A percentile compares a stretch with the other conserved stretches of the same genome.
Conservation (phyloP, 2,113 vertebrate species). For the Ailuropoda melanoleuca region DNA sequence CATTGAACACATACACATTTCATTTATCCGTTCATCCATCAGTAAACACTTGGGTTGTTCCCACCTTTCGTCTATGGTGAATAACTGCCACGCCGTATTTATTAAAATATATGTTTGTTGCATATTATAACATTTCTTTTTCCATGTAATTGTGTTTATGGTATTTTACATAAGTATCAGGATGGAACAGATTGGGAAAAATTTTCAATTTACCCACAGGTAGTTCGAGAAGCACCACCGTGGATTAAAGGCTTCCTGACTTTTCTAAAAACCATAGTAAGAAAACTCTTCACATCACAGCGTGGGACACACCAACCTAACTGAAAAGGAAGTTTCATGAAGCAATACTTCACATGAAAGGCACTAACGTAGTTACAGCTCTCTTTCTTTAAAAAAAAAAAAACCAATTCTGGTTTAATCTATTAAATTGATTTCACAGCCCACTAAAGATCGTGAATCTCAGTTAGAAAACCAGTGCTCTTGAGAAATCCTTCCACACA, state of each 20-base stretch:
- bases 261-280: not conserved
- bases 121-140: slow-evolving; percentile 3
- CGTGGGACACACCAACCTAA: not conserved
- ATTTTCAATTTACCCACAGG: not conserved
- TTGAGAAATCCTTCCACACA: not conserved
- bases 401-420: not conserved
- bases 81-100: not conserved
- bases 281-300: not conserved
- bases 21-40: not conserved
- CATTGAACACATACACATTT: not conserved
- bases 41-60: not conserved
- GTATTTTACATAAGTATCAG: not conserved
- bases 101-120: not conserved
- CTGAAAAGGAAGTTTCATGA: not conserved
- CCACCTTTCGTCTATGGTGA: not conserved
- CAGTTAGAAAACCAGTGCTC: not conserved
- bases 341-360: not conserved
- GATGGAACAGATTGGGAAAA: not conserved
- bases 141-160: slow-evolving; percentile 4
- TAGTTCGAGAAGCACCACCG: not conserved
- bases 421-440: slow-evolving; percentile 44
- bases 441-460: not conserved
- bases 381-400: not conserved
- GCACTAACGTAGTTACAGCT: not conserved
- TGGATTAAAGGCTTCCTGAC: not conserved